Evolutionary conservation across 2,797 vertebrate species (phyloP).

Genomic region (Mormyrus hasselquistii): DNA sequence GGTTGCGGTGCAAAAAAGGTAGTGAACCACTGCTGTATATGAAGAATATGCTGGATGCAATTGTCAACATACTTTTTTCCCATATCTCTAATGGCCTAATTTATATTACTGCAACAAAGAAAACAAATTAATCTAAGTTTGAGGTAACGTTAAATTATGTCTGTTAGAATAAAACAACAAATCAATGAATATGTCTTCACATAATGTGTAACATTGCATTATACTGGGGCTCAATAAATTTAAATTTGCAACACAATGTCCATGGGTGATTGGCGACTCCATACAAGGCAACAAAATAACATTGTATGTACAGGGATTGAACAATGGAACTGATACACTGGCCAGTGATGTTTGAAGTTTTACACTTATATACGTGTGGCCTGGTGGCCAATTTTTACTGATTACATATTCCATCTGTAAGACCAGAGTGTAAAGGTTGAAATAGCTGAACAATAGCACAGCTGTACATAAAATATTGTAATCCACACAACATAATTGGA

Average conservation of each 20-base stretch:
- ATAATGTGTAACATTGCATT: neutral
- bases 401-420: neutral
- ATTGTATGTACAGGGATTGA: neutral
- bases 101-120: neutral
- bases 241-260: neutral
- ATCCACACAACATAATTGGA: neutral
- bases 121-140: neutral
- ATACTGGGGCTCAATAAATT: neutral
- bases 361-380: neutral
- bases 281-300: neutral
- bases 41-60: neutral
- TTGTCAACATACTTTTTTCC: neutral
- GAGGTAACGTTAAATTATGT: neutral
- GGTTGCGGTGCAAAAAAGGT: neutral
- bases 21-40: neutral
- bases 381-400: neutral
- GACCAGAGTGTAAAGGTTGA: neutral
- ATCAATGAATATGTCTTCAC: neutral
- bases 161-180: neutral
- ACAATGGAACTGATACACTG: neutral
- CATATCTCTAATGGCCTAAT: neutral
- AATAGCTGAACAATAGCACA: neutral
- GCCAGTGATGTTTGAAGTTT: neutral
- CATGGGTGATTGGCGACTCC: neutral
- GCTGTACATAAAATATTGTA: neutral